Evolutionary conservation across 2,888 invertebrate genomes (phyloP), one percentile per base, ranked within the genome.

Genomic region (Archaeoteleia sp.): DNA sequence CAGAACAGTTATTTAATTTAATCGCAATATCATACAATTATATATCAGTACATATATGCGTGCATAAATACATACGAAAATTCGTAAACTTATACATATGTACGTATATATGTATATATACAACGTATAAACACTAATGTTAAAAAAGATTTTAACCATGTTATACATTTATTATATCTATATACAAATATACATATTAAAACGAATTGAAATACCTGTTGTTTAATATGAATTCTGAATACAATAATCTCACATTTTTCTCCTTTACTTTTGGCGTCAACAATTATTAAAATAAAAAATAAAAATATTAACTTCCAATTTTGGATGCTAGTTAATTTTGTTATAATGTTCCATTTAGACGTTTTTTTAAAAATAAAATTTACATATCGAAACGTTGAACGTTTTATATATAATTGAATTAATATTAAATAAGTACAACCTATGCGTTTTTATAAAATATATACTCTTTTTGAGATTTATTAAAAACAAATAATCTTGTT

Each of bases 81-180:
- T n/a, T n/a, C n/a, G 29, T 29, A n/a, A 34, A 53, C 45, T 61
- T 61, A 39, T 37, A 61, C 39, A 23, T 53, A 53, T 51, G 61
- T 23, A 53, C 45, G 61, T 37, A 61, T 61, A 46, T 61, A 46
- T 53, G 53, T 53, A 43, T 30, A 37, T 39, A 60, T 60, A 43
- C 32, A 12, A 37, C 37, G 46, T 39, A 58, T 32, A 61, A 37
- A 61, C 40, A 48, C 45, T 51, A 39, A 15, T 61, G 61, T 63
- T 57, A 42, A 25, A 17, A 42, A 51, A 65, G 34, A 53, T 54
- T 66, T 66, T 53, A 43, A 66, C 53, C 58, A 60, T 66, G 66
- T 66, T 66, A 66, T 66, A 66, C 66, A 66, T 53, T 58, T 58
- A 58, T 66, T 66, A 66, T 65, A 61, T 51, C 61, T 53, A 58